phyloP scores from a whole-genome alignment of 2,888 invertebrate genomes.

The Amblyteles armatorius region DNA sequence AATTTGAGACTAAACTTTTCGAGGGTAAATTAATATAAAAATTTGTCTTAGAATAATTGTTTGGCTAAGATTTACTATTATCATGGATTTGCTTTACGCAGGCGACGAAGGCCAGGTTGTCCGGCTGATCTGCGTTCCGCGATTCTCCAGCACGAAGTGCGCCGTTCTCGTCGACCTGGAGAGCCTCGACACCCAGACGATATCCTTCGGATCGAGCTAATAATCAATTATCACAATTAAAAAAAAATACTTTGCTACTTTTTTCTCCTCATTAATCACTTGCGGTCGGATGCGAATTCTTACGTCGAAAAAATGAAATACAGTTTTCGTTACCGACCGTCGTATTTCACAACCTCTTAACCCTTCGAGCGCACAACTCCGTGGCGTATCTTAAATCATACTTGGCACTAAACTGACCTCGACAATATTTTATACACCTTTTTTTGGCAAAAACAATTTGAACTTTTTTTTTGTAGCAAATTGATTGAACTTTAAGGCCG shows the following conservation, averaged over 20 bases:
- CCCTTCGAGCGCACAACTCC: too few relatives aligned
- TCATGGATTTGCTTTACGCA: conserved; percentile 80
- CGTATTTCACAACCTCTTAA: too few relatives aligned
- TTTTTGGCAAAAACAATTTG: too few relatives aligned
- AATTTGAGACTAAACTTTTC: conserved; percentile 89
- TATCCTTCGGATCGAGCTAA: conserved; percentile 86
- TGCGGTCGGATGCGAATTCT: not conserved
- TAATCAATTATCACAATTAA: not conserved
- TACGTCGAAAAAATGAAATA: too few relatives aligned
- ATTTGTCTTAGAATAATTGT: not conserved
- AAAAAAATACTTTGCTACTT: conserved; percentile 15
- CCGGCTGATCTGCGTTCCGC: conserved; percentile 92
- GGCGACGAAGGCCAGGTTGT: conserved; percentile 89
- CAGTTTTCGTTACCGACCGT: too few relatives aligned
- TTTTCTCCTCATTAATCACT: not conserved
- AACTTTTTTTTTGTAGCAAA: too few relatives aligned
- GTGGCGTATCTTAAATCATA: too few relatives aligned
- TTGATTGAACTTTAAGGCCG: too few relatives aligned
- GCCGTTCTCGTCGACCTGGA: conserved; percentile 92
- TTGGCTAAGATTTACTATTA: conserved; percentile 14
- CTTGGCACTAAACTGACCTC: too few relatives aligned
- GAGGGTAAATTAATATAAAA: conserved; percentile 85
- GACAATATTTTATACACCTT: too few relatives aligned
- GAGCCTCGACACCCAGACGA: conserved; percentile 90
- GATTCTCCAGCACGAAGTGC: conserved; percentile 90